phyloP scores from a whole-genome alignment of 2,113 vertebrate genomes.

The Panurus biarmicus region DNA sequence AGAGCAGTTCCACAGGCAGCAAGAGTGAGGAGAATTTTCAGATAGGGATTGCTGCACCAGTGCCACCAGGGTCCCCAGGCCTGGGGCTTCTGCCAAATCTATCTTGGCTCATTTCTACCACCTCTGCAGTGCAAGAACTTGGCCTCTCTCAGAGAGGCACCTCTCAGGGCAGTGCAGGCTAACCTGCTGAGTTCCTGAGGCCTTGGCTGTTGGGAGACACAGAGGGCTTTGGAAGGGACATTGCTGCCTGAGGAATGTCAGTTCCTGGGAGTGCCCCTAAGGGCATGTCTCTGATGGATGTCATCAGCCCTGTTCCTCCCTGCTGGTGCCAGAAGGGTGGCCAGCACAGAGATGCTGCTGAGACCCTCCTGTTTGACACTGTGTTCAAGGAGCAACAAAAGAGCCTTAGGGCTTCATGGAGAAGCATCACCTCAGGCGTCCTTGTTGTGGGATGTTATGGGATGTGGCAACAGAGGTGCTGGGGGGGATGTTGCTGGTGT shows the following conservation, averaged over 20 bases:
- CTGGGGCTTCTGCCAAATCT: neutral
- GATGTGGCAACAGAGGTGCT: neutral
- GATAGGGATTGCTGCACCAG: too few species aligned
- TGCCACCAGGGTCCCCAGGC: neutral
- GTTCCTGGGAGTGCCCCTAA: neutral
- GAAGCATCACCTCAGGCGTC: neutral
- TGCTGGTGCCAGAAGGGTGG: neutral
- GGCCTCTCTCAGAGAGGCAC: too few species aligned
- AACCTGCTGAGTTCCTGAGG: too few species aligned
- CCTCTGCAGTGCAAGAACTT: neutral
- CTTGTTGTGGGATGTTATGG: too few species aligned
- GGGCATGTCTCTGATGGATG: neutral
- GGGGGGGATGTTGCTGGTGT: neutral
- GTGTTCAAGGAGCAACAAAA: too few species aligned
- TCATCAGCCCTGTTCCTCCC: neutral
- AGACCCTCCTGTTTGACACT: neutral
- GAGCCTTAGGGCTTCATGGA: neutral
- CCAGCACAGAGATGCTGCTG: neutral
- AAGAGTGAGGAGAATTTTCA: neutral
- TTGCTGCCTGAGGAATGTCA: neutral
- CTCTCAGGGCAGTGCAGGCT: neutral
- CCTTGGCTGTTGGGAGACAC: too few species aligned
- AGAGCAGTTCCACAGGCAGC: neutral
- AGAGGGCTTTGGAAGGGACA: neutral
- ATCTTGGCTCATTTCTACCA: too few species aligned